These are phyloP conservation scores for Hydrochoerus hydrochaeris DNA, from an alignment of 2,113 vertebrate species.

Conservation along the genomic window DNA sequence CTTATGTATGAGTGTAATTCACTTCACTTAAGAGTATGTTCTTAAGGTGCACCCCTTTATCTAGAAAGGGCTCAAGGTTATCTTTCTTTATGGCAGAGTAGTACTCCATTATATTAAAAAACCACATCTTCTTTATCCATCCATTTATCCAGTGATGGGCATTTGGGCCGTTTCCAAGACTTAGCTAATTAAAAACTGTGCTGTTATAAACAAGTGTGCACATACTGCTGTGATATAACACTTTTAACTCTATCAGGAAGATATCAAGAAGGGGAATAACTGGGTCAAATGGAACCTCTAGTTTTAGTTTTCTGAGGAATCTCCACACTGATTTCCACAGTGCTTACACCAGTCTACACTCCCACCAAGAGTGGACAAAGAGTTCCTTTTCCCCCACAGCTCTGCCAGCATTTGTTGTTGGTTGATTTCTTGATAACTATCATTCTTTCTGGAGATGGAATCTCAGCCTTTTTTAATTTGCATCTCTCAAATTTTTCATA, in stretches of 20 bases:
- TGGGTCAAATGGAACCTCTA: background rate
- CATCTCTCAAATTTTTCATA: background rate
- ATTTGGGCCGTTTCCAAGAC: too few relatives aligned
- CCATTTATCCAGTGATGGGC: too few relatives aligned
- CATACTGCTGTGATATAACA: background rate
- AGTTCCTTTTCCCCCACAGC: background rate
- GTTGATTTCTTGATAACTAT: background rate
- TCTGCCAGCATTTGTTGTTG: background rate
- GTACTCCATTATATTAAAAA: too few relatives aligned
- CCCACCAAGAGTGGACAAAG: background rate
- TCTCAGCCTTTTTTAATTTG: background rate
- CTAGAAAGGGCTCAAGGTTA: too few relatives aligned
- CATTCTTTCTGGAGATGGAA: background rate
- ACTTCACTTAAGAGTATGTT: background rate
- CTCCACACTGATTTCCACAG: background rate
- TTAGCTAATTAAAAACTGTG: too few relatives aligned
- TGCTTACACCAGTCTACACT: background rate
- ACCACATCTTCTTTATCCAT: too few relatives aligned
- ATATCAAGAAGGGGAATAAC: background rate
- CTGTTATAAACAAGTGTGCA: too few relatives aligned
- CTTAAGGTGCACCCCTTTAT: background rate
- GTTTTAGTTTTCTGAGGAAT: background rate
- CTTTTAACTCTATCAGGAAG: background rate
- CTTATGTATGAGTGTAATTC: background rate
- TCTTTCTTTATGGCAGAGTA: too few relatives aligned